Base-by-base conservation (phyloP, 2,113 vertebrate genomes). In the Brevimyrus niger region DNA sequence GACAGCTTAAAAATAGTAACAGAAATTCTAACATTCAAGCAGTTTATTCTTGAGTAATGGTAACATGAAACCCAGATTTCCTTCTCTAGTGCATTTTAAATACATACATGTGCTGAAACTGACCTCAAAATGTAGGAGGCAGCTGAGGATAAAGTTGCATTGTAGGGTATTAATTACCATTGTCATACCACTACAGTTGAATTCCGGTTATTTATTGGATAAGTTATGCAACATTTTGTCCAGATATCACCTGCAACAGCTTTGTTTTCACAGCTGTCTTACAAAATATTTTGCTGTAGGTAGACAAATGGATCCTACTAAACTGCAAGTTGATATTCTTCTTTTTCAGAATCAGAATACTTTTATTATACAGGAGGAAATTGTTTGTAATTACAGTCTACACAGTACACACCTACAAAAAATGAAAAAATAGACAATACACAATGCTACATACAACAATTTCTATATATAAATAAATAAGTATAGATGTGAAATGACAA, bases 81-180 rank as follows among this genome's bases (percentile, higher is more conserved):
- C 38, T 47, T 65, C 58, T 69, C 35, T n/a, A 88, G 87, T 46
- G 35, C 23, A 44, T 61, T 69, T 88, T 61, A 88, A 55, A 88
- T 88, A 61, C 58, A 46, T 61, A 58, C 87, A 73, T 47, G 23
- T 88, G 38, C 53, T 88, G 53, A 53, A 69, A 17, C 55, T 65
- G 87, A 87, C 53, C 31, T 88, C 38, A 47, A 65, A 88, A 88
- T 88, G 44, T 5, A 84, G 21, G 73, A 35, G 35, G 31, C 73
- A 19, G 35, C 35, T 76, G 69, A 2, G 35, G 73, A 80, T 80
- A 42, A 42, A 38, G 35, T 80, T 80, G 35, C 73, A 80, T 80
- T 42, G 73, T 42, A 80, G 35, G 73, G 73, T 80, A 80, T 80
- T 80, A 80, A 80, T 80, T 80, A 80, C 73, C 73, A 80, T 80